Evolutionary conservation across 2,113 vertebrate species (phyloP).

Genomic region (Centrocercus urophasianus): DNA sequence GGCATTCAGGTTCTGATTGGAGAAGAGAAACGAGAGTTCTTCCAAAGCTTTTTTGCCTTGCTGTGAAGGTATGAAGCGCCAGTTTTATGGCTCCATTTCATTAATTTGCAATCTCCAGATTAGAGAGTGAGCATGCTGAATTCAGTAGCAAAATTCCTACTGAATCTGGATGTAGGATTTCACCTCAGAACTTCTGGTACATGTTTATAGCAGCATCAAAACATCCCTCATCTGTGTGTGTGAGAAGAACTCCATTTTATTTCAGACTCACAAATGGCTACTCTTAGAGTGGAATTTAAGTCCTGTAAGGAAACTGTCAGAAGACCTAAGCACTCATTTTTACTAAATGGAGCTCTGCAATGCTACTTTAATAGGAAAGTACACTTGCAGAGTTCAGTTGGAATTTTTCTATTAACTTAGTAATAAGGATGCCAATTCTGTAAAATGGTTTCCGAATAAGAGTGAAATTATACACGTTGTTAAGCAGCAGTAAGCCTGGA

Average conservation of each 20-base stretch:
- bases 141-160: not conserved
- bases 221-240: not conserved
- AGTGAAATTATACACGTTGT: constrained; percentile 44
- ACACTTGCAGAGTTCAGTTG: constrained; percentile 54
- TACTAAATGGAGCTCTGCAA: constrained; percentile 58
- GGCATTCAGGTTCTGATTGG: not conserved
- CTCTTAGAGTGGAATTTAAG: constrained; percentile 58
- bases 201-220: not conserved
- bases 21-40: not conserved
- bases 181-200: not conserved
- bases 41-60: not conserved
- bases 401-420: constrained; percentile 72
- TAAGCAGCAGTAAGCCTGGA: not conserved
- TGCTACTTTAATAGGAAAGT: constrained; percentile 57
- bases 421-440: constrained; percentile 67
- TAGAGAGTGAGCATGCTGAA: not conserved
- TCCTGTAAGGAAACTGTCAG: constrained; percentile 57
- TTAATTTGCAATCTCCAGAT: not conserved
- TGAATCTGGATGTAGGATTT: not conserved
- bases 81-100: not conserved
- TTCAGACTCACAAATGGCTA: not conserved
- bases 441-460: constrained; percentile 33
- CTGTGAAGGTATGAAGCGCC: not conserved
- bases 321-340: constrained; percentile 58
- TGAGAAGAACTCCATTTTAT: not conserved